Evolutionary conservation across 64 coral and sea anemone species (phyloP).

Genomic region (Hydrozoanthus tunicans): DNA sequence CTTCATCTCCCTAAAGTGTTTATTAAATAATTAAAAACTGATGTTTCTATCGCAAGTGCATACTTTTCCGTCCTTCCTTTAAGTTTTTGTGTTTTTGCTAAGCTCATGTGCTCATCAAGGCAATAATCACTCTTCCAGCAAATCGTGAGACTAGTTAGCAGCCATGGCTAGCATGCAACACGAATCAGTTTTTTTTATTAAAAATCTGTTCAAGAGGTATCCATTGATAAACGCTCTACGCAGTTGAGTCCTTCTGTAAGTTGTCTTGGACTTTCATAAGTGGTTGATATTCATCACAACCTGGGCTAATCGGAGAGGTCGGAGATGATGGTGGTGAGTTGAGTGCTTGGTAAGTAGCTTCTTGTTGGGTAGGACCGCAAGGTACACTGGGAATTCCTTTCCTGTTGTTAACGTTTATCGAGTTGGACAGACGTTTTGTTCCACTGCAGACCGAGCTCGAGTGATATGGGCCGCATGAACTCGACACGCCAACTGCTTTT

Average conservation of each 20-base stretch:
- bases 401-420: background rate
- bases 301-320: background rate
- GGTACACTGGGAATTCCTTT: background rate
- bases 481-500: background rate
- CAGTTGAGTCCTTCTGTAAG: background rate
- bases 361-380: background rate
- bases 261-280: background rate
- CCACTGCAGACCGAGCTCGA: background rate
- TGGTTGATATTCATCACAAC: background rate
- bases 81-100: too few species aligned
- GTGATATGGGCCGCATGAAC: conserved; percentile 15
- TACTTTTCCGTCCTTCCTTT: too few species aligned
- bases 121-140: too few species aligned
- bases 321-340: background rate
- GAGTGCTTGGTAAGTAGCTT: conserved; percentile 1
- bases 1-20: too few species aligned
- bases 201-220: background rate
- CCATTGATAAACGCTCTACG: background rate
- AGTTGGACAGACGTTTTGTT: background rate
- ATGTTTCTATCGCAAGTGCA: too few species aligned
- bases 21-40: too few species aligned
- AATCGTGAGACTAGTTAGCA: too few species aligned
- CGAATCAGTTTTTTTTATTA: background rate
- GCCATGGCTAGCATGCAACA: too few species aligned
- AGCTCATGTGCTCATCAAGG: too few species aligned